These are phyloP conservation scores for Cephus nigrinus DNA, from an alignment of 2,888 invertebrate genomes.

Conservation along the genomic window DNA sequence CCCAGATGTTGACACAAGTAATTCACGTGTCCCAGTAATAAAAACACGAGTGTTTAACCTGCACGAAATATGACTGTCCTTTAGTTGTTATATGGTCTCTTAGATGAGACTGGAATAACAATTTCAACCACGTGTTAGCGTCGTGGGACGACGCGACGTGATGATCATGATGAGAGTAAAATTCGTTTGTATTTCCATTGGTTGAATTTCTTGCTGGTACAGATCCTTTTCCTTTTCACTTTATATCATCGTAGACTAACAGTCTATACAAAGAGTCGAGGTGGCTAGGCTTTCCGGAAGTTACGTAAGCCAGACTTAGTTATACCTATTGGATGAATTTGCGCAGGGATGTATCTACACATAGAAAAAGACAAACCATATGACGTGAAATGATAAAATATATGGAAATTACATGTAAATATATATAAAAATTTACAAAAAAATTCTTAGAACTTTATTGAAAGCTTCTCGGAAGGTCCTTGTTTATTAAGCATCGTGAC, in stretches of 20 bases:
- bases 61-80: background rate
- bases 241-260: background rate
- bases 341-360: background rate
- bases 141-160: background rate
- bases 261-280: background rate
- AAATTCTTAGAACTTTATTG: background rate
- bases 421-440: background rate
- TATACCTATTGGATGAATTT: background rate
- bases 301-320: background rate
- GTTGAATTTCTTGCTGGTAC: background rate
- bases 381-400: background rate
- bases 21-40: background rate
- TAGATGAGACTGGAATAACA: background rate
- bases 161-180: background rate
- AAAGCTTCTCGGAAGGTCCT: background rate
- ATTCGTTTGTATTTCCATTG: background rate
- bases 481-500: background rate
- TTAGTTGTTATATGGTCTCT: background rate
- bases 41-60: background rate
- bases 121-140: background rate
- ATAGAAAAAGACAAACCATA: background rate
- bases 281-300: background rate
- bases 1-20: background rate
- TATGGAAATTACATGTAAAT: background rate
- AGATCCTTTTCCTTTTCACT: background rate